Base-by-base conservation (phyloP, 2,113 vertebrate species). In the Zosterops lateralis region DNA sequence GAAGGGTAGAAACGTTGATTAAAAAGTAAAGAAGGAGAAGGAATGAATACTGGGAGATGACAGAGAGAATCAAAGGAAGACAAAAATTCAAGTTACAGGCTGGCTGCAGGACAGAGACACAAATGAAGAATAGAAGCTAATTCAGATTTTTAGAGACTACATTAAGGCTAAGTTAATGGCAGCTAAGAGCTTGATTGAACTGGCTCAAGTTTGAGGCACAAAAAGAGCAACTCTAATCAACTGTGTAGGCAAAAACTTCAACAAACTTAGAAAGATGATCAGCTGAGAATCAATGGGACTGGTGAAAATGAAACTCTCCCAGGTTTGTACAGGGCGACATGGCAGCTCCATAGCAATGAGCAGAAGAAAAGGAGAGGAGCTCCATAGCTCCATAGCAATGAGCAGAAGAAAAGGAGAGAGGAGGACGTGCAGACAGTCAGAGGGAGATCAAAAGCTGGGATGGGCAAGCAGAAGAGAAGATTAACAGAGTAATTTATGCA, bases 311-410 rank as follows among this genome's bases (percentile, higher is more conserved):
- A n/a, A 66, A 45, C 4, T 40, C 12, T 29, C 20, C 3, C 25
- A 53, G 45, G 28, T 83, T 47, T n/a, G 20, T 21, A 18, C 18
- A 18, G 62, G 14, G 50, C 2, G 1, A 11, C 14, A 6, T 0
- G 0, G 12, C 22, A 24, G 9, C 42, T 61, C 60, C 19, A 25
- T 2, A 9, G 31, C 47, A 22, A 38, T 29, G 44, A 26, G 28
- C 29, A 65, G 50, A 60, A 31, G 17, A 36, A 44, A 44, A 68
- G 16, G 32, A 12, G 32, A 56, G 60, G 36, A 36, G 36, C 36
- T 36, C 36, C 36, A 36, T 36, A 24, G 9, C 42, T 66, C 60
- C n/a, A 25, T 2, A 9, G 31, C 47, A 22, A 38, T 29, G 44
- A 26, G 28, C 29, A 65, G 50, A 60, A 31, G 17, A 36, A 44